phyloP scores from a whole-genome alignment of 2,888 invertebrate genomes.

The Neelides folsomi region DNA sequence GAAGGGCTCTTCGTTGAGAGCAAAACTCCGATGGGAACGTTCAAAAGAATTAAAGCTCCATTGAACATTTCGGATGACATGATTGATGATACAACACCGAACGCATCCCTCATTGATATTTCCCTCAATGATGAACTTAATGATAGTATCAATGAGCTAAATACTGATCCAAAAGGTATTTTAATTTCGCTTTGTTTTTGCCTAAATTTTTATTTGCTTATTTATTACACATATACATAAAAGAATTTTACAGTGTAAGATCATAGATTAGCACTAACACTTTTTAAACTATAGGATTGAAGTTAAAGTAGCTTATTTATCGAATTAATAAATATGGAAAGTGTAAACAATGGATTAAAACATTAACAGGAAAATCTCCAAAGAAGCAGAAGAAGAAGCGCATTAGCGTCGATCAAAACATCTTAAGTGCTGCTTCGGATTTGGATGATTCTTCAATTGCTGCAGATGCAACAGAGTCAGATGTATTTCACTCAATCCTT shows the following conservation, averaged over 20 bases:
- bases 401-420: conserved; percentile 36
- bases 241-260: too few species aligned
- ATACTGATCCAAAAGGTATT: conserved; percentile 2
- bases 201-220: too few species aligned
- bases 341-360: not conserved
- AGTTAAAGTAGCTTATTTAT: too few species aligned
- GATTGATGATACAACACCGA: too few species aligned
- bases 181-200: conserved; percentile 3
- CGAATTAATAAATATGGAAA: too few species aligned
- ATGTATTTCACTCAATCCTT: conserved; percentile 29
- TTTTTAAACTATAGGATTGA: too few species aligned
- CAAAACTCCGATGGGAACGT: conserved; percentile 29
- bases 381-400: conserved; percentile 34
- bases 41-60: conserved; percentile 28
- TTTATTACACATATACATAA: too few species aligned
- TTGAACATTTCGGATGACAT: conserved; percentile 21
- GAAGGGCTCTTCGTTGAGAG: conserved; percentile 34
- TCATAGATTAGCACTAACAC: too few species aligned
- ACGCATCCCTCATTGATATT: too few species aligned
- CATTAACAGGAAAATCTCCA: conserved; percentile 18
- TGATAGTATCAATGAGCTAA: not conserved
- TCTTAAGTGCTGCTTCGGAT: conserved; percentile 34
- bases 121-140: too few species aligned
- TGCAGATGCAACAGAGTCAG: conserved; percentile 24
- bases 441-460: conserved; percentile 26